Evolutionary conservation across 1,140 invertebrate species (phyloP).

Genomic region (Bombus balteatus): DNA sequence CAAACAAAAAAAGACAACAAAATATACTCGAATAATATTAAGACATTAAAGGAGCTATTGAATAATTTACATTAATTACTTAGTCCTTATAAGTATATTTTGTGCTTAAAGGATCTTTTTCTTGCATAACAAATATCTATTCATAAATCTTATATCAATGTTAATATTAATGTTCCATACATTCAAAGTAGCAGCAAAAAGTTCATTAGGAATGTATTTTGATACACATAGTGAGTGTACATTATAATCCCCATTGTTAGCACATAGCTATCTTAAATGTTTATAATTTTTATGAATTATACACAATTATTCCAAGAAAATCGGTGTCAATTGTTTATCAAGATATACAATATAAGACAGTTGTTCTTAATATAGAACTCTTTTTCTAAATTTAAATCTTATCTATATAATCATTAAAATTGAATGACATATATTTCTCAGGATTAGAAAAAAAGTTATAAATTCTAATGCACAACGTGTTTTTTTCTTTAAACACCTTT

Average conservation of each 20-base stretch:
- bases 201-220: constrained; percentile 43
- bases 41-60: constrained; percentile 7
- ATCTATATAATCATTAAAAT: background rate
- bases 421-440: background rate
- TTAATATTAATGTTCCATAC: constrained; percentile 37
- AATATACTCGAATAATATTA: constrained; percentile 39
- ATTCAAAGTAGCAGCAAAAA: constrained; percentile 16
- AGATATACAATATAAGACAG: background rate
- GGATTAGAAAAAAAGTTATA: background rate
- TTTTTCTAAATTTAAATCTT: background rate
- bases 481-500: background rate
- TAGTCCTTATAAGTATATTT: constrained; percentile 41
- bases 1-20: constrained; percentile 2
- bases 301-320: constrained; percentile 50
- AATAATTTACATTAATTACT: constrained; percentile 39
- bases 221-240: constrained; percentile 34
- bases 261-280: constrained; percentile 35
- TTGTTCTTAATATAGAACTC: background rate
- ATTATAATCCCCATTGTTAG: constrained; percentile 24
- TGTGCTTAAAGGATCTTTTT: constrained; percentile 36
- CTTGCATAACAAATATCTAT: constrained; percentile 21
- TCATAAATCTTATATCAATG: constrained; percentile 29
- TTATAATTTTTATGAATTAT: constrained; percentile 36
- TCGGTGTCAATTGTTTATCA: constrained; percentile 46
- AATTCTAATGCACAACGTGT: background rate